Percentiles rank a stretch among this genome's conserved stretches.
phyloP scores from a whole-genome alignment of 2,113 vertebrate genomes.

The Potamarius usumacintae region DNA sequence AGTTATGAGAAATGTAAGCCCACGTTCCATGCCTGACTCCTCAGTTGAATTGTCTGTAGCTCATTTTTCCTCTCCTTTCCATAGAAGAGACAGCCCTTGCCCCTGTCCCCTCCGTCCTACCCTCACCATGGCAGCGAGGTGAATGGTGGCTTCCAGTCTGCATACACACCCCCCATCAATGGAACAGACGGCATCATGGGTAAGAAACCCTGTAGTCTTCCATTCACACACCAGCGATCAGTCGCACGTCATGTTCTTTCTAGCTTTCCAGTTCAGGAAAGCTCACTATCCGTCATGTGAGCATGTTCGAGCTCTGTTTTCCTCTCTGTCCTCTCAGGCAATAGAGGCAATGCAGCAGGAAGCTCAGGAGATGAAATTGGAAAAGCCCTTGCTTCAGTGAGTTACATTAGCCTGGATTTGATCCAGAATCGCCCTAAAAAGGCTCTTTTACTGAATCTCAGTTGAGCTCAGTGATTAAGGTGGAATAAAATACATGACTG shows the following conservation, averaged over 20 bases:
- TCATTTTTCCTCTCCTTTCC: not conserved
- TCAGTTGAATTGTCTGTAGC: too few species aligned
- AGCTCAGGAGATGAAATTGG: conserved; percentile 96
- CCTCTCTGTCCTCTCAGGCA: conserved; percentile 68
- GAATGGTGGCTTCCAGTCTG: conserved; percentile 81
- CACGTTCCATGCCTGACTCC: not conserved
- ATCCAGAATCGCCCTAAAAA: not conserved
- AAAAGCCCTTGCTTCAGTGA: conserved; percentile 96
- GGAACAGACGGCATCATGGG: conserved; percentile 80
- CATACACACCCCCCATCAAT: conserved; percentile 80
- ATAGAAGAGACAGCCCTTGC: conserved; percentile 68
- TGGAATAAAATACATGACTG: not conserved
- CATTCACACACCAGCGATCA: not conserved
- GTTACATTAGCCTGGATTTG: conserved; percentile 43
- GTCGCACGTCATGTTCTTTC: not conserved
- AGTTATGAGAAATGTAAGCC: not conserved
- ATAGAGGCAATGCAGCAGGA: conserved; percentile 79
- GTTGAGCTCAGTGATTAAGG: not conserved
- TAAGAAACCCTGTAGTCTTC: conserved; percentile 53
- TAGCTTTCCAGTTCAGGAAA: not conserved
- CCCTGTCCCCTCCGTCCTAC: conserved; percentile 81
- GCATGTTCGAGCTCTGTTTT: not conserved
- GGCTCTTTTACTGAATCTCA: not conserved
- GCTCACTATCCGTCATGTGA: too few species aligned
- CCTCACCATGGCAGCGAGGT: conserved; percentile 89